Conservation (phyloP, 2,888 invertebrate genomes). For the Autographa gamma region DNA sequence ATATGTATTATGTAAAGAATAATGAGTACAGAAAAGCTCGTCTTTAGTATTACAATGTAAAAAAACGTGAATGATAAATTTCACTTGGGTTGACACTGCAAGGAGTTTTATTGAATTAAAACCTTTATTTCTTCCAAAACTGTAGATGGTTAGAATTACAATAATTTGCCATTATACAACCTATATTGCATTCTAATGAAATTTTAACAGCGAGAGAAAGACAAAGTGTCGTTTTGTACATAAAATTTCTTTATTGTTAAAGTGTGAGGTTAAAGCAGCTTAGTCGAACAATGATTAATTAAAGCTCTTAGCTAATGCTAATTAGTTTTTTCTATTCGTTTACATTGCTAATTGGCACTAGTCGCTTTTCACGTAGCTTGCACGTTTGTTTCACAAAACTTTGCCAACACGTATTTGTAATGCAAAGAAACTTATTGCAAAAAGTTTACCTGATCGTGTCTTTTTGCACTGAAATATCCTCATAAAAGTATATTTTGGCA, state of each 20-base stretch:
- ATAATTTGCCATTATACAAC: no score
- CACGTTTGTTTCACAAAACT: not conserved
- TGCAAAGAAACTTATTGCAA: no score
- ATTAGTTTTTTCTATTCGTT: not conserved
- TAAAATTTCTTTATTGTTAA: constrained; percentile 14
- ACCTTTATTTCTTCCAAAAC: no score
- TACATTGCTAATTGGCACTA: not conserved
- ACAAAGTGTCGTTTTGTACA: constrained; percentile 11
- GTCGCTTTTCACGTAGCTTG: not conserved
- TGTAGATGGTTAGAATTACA: no score
- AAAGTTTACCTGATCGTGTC: no score
- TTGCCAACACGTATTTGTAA: no score
- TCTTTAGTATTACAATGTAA: no score
- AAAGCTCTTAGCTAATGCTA: not conserved
- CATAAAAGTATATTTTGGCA: no score
- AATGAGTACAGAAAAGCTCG: not conserved
- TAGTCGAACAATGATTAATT: constrained; percentile 11
- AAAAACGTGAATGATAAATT: no score
- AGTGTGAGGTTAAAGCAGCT: constrained; percentile 1
- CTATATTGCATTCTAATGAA: not conserved
- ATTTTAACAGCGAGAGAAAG: constrained; percentile 13
- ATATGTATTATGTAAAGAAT: not conserved
- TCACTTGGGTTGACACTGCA: no score
- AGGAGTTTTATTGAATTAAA: no score
- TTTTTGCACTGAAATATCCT: no score